A percentile compares a stretch with the other conserved stretches of the same genome.
These are phyloP conservation scores for Lepidochrysops patricia DNA, from an alignment of 2,888 invertebrate genomes.

Conservation along the genomic window DNA sequence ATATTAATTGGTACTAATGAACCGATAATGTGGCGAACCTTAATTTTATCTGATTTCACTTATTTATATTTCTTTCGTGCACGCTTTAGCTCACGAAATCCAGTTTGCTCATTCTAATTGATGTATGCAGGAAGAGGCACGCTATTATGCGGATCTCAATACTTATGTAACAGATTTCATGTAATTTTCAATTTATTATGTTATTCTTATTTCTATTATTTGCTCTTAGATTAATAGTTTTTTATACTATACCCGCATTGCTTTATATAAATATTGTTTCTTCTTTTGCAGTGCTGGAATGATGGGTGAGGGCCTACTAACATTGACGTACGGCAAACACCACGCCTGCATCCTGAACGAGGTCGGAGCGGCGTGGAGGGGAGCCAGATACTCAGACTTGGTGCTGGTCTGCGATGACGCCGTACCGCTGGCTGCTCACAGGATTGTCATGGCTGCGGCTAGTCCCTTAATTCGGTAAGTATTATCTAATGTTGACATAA, in stretches of 20 bases:
- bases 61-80: slow-evolving; percentile 39
- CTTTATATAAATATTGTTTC: slow-evolving; percentile 11
- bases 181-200: slow-evolving; percentile 13
- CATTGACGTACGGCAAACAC: slow-evolving; percentile 94
- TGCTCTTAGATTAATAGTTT: slow-evolving; percentile 3
- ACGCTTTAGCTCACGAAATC: slow-evolving; percentile 44
- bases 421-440: slow-evolving; percentile 86
- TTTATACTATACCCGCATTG: background rate
- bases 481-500: background rate
- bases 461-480: slow-evolving; percentile 86
- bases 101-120: slow-evolving; percentile 39
- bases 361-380: slow-evolving; percentile 90
- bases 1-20: slow-evolving; percentile 49
- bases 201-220: slow-evolving; percentile 3
- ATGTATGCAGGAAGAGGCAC: slow-evolving; percentile 24
- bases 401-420: slow-evolving; percentile 90
- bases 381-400: slow-evolving; percentile 90
- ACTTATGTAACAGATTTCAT: slow-evolving; percentile 18
- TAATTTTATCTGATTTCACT: slow-evolving; percentile 57
- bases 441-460: slow-evolving; percentile 89
- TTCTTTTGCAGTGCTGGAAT: slow-evolving; percentile 67
- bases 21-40: slow-evolving; percentile 46
- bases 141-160: slow-evolving; percentile 23
- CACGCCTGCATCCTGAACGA: slow-evolving; percentile 93
- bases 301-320: slow-evolving; percentile 84